Evolutionary conservation across 2,113 vertebrate genomes (phyloP), one percentile per base, ranked within the genome.

Genomic region (Miniopterus natalensis): DNA sequence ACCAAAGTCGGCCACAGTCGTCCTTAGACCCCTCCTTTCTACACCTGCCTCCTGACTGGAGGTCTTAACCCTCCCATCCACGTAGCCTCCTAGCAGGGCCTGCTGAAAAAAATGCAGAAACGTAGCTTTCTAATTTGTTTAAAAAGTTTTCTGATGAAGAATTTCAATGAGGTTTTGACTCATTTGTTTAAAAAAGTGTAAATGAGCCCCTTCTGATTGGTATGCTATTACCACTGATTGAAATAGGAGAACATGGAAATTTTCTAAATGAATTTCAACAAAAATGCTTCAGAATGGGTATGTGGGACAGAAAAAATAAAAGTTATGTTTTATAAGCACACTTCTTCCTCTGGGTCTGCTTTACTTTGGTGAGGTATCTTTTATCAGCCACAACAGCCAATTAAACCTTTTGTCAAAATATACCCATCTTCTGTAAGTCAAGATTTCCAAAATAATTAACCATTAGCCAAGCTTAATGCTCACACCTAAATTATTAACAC

Each of bases 221-320:
- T 68, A 65, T 70, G 63, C 49, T 87, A 51, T 89, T 88, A 91
- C 36, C 29, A 29, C 74, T 87, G 57, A 92, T 79, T 90, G 75
- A 92, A 95, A 87, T 92, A 84, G 68, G 74, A 95, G 74, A 94
- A 68, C 23, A 61, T 83, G 84, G 70, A 95, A 89, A 92, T 85
- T 95, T 92, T 49, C 79, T 86, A 42, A 11, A 31, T 49, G 93
- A 51, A 63, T 94, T 92, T 93, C 51, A 95, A 59, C 36, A 90
- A 94, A 90, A 95, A 65, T 84, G 63, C 84, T 94, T 86, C 45
- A 90, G 74, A 93, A 92, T 47, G 75, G 27, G 25, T n/a, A 78
- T 25, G 5, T 68, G 12, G 23, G 63, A 78, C 42, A 85, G 66
- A 61, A 42, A 90, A 84, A 75, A 49, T 80, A 80, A 73, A 25